Base-by-base conservation (phyloP, 2,113 vertebrate genomes). In the Apodemus sylvaticus region DNA sequence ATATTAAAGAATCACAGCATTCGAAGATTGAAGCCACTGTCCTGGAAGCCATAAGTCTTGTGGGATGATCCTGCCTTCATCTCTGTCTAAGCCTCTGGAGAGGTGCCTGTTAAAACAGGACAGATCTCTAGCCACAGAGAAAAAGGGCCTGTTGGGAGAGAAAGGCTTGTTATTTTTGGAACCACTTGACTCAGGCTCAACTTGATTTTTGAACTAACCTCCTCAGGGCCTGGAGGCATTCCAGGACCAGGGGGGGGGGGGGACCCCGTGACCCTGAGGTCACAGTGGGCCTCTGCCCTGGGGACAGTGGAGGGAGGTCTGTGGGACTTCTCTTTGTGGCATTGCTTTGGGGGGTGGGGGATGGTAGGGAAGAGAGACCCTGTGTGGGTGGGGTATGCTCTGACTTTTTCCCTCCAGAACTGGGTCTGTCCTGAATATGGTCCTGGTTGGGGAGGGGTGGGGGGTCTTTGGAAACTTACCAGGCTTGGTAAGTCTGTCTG, bases 191-290 rank as follows among this genome's bases (percentile, higher is more conserved):
- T 81, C 39, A 22, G 74, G 70, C 26, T 58, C 51, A 31, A 42
- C 36, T 34, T 94, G 76, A 82, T 45, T 82, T 96, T 64, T 93
- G 92, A 93, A 39, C 83, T 60, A 0, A 22, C 62, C 11, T 91
- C 34, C 68, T 64, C 36, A 0, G 42, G 86, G 60, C 73, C 53
- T 55, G 17, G 71, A 73, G 42, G 19, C 26, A 24, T 48, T 66
- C 34, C 39, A 95, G n/a, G 29, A 12, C 3, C 17, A n/a, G n/a
- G n/a, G n/a, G n/a, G n/a, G n/a, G n/a, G n/a, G n/a, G n/a, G n/a
- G n/a, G n/a, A n/a, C n/a, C n/a, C n/a, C n/a, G n/a, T n/a, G 86
- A 51, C 48, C 81, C 86, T 26, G 48, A 34, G 62, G 66, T 68
- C 93, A n/a, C 26, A 1, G 86, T 51, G 92, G 85, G 6, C 83